These are phyloP conservation scores for Agrochola lota DNA, from an alignment of 2,888 invertebrate species.

Conservation along the genomic window DNA sequence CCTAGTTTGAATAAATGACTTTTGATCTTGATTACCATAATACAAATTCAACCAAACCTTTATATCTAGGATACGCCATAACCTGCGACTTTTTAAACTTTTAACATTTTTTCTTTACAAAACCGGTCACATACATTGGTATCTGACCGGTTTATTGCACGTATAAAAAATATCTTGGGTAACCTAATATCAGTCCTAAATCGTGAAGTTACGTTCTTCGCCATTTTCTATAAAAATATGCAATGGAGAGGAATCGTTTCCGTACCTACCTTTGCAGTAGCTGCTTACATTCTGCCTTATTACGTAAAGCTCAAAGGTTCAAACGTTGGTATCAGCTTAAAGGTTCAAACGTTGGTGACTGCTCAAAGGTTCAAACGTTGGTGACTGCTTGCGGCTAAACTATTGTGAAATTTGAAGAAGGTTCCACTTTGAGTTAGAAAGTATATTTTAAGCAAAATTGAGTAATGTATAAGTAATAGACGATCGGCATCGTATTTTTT, in stretches of 20 bases:
- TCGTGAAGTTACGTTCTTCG: background rate
- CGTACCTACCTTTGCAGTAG: background rate
- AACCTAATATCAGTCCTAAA: background rate
- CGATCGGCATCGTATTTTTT: no score
- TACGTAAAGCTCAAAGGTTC: slow-evolving; percentile 37
- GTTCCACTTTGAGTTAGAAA: slow-evolving; percentile 22
- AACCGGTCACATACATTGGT: background rate
- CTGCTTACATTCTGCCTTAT: slow-evolving; percentile 14
- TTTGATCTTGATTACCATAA: no score
- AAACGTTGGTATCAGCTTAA: slow-evolving; percentile 24
- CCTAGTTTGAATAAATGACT: no score
- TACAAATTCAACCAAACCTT: background rate
- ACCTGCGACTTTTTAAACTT: no score
- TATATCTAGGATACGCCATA: background rate
- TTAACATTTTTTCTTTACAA: background rate
- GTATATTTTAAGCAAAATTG: slow-evolving; percentile 4
- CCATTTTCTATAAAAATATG: background rate
- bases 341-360: slow-evolving; percentile 19
- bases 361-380: slow-evolving; percentile 36
- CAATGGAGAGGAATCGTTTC: slow-evolving; percentile 24
- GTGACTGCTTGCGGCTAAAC: slow-evolving; percentile 1
- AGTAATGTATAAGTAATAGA: no score
- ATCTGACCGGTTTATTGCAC: background rate
- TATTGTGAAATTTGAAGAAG: slow-evolving; percentile 33
- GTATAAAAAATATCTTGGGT: background rate